Conservation (phyloP, 2,888 invertebrate species). For the Dasysyrphus albostriatus region DNA sequence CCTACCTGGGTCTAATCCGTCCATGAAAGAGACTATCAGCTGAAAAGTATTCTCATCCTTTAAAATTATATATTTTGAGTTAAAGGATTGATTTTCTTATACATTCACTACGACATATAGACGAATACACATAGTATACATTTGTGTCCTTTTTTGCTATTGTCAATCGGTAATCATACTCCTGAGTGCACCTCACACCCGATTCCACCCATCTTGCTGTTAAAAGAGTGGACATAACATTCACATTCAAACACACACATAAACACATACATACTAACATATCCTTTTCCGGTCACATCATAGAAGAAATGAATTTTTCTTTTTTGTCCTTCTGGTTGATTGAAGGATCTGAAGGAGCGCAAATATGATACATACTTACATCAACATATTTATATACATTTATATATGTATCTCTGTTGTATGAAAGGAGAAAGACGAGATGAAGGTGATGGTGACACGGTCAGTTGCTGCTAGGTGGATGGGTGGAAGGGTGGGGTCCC, state of each 20-base stretch:
- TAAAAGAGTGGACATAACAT: conserved; percentile 59
- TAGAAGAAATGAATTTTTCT: conserved; percentile 68
- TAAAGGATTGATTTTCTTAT: conserved; percentile 70
- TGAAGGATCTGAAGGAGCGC: conserved; percentile 75
- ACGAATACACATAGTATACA: conserved; percentile 20
- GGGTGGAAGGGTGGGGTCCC: conserved; percentile 54
- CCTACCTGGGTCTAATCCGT: neutral
- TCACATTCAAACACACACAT: conserved; percentile 39
- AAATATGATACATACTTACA: conserved; percentile 37
- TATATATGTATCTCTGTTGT: neutral
- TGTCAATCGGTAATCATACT: conserved; percentile 75
- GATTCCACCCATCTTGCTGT: conserved; percentile 24
- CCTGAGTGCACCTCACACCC: conserved; percentile 58
- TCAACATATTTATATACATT: neutral
- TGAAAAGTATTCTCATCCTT: conserved; percentile 58
- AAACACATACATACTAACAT: conserved; percentile 28
- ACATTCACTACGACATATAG: neutral
- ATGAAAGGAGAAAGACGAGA: conserved; percentile 46
- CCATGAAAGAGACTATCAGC: conserved; percentile 40
- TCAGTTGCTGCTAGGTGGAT: neutral
- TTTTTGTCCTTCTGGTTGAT: conserved; percentile 74
- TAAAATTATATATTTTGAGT: conserved; percentile 39
- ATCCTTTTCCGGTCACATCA: conserved; percentile 75
- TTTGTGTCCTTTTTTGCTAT: conserved; percentile 72
- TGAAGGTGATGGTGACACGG: conserved; percentile 65